Evolutionary conservation across 2,888 invertebrate species (phyloP), one percentile per base, ranked within the genome.

Genomic region (Selenia dentaria): DNA sequence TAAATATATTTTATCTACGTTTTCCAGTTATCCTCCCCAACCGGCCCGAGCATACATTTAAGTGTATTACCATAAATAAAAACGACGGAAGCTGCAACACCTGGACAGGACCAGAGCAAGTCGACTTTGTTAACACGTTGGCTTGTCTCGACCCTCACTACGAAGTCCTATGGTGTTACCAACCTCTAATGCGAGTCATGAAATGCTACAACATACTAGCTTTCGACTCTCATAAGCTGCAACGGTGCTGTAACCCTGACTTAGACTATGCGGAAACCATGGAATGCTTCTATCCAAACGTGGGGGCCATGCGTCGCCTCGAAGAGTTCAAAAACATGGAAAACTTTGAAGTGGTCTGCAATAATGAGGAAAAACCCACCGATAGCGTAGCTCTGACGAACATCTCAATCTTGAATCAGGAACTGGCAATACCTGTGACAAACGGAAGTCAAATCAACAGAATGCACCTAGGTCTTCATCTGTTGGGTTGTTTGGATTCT

Each of bases 151-250:
- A 99, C 87, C 97, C 98, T 0, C 92, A 96, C 38, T 98, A 98
- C 81, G 97, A 98, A 81, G 95, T 98, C 0, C 89, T 99, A 1
- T 99, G 99, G 99, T 96, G 97, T 62, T 99, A 95, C 63, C 93
- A 95, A 74, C 94, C 95, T 0, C 86, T 92, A 16, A 94, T 80
- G 76, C 81, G 87, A 33, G 75, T 92, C 22, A 91, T 97, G 62
- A 92, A 92, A 44, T 96, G 96, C 68, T 97, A 95, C 82, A 98
- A 97, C 78, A 94, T 97, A 3, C 92, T 97, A 34, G 95, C 95
- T 0, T 94, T 95, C 37, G 97, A 97, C 71, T 93, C 92, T 0
- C 83, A 86, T 46, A 84, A 84, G 52, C 63, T 83, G 0, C 85
- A 83, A 28, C 68, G 81, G n/a, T 90, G 90, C 47, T 81, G 83